Evolutionary conservation across 2,797 vertebrate genomes (phyloP).

Genomic region (Gambusia yucatana): DNA sequence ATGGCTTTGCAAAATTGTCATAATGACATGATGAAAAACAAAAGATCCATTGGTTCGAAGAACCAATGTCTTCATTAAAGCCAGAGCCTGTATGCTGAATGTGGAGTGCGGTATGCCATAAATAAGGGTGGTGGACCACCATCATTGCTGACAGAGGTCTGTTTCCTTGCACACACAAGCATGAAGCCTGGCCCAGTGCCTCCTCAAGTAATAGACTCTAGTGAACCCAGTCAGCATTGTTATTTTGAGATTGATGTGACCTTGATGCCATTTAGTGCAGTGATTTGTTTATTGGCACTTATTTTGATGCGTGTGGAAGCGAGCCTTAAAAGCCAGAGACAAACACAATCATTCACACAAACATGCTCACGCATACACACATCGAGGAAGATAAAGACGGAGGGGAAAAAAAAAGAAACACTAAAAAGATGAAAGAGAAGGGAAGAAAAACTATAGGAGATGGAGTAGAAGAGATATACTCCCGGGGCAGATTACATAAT

Average conservation of each 20-base stretch:
- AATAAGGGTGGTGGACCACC: conserved; percentile 75
- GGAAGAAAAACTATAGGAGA: conserved; percentile 71
- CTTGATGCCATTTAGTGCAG: conserved; percentile 81
- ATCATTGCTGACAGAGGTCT: conserved; percentile 74
- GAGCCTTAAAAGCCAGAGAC: conserved; percentile 73
- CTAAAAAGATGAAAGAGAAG: conserved; percentile 65
- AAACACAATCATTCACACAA: conserved; percentile 30
- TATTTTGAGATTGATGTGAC: conserved; percentile 83
- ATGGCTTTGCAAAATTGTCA: background rate
- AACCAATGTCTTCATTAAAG: conserved; percentile 62
- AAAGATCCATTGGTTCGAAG: background rate
- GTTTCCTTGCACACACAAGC: conserved; percentile 35
- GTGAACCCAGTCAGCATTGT: conserved; percentile 81
- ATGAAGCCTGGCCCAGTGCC: conserved; percentile 54
- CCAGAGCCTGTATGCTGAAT: conserved; percentile 74
- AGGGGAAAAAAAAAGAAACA: conserved; percentile 47
- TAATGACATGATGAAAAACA: background rate
- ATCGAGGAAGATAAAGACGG: conserved; percentile 59
- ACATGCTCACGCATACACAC: conserved; percentile 29
- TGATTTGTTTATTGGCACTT: conserved; percentile 85
- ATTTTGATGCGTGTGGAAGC: conserved; percentile 83
- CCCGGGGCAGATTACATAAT: conserved; percentile 81
- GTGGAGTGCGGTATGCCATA: conserved; percentile 70
- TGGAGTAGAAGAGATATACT: conserved; percentile 73
- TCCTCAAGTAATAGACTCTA: conserved; percentile 77